Conservation (phyloP, 2,888 invertebrate species). For the Agrotis ipsilon region DNA sequence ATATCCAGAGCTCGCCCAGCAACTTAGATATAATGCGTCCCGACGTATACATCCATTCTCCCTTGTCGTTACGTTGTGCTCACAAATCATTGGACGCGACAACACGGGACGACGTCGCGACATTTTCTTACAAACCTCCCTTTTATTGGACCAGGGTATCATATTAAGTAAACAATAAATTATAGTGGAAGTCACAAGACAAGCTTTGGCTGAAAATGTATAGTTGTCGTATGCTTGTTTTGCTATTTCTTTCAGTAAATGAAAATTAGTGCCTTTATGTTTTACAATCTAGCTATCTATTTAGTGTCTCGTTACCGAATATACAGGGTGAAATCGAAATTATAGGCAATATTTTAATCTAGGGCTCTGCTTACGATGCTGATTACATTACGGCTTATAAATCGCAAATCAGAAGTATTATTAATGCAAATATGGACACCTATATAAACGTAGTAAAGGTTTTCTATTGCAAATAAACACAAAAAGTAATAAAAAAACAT, state of each 20-base stretch:
- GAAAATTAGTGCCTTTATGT: too few relatives aligned
- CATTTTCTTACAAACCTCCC: slow-evolving; percentile 45
- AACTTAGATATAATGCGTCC: slow-evolving; percentile 44
- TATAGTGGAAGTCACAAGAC: slow-evolving; percentile 31
- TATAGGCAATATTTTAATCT: too few relatives aligned
- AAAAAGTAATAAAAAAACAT: too few relatives aligned
- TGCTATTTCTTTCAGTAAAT: neutral
- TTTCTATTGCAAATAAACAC: too few relatives aligned
- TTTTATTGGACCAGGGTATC: slow-evolving; percentile 47
- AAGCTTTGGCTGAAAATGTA: slow-evolving; percentile 17
- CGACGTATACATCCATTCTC: slow-evolving; percentile 49
- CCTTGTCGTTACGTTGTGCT: slow-evolving; percentile 62
- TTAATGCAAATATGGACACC: too few relatives aligned
- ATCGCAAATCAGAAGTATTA: too few relatives aligned
- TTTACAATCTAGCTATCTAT: too few relatives aligned
- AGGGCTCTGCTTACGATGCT: too few relatives aligned
- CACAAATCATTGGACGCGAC: slow-evolving; percentile 68
- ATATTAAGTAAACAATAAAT: slow-evolving; percentile 54
- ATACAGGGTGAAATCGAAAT: too few relatives aligned
- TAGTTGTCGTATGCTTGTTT: neutral
- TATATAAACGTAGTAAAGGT: too few relatives aligned
- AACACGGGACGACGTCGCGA: slow-evolving; percentile 53
- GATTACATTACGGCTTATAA: too few relatives aligned
- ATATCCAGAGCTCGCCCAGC: slow-evolving; percentile 18
- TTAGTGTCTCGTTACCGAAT: neutral